Conservation (phyloP, 2,888 invertebrate species). For the Catocala fraxini region DNA sequence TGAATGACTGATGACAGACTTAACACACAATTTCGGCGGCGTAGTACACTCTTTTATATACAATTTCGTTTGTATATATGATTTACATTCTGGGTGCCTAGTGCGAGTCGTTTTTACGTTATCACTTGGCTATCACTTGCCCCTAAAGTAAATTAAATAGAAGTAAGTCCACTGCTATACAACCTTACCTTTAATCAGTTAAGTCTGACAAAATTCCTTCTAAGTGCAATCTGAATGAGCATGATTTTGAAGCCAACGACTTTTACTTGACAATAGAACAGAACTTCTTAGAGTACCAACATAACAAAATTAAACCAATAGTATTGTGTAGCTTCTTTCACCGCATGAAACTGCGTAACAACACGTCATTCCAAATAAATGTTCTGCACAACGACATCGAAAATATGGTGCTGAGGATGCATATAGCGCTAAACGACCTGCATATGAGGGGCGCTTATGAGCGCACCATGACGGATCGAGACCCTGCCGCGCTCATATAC, state of each 20-base stretch:
- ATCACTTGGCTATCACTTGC: too few relatives aligned
- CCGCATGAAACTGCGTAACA: slow-evolving; percentile 76
- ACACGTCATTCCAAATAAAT: slow-evolving; percentile 66
- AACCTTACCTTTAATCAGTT: too few relatives aligned
- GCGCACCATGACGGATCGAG: slow-evolving; percentile 50
- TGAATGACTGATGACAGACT: not conserved
- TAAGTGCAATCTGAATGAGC: too few relatives aligned
- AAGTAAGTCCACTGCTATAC: too few relatives aligned
- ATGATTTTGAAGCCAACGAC: too few relatives aligned
- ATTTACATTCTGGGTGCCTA: too few relatives aligned
- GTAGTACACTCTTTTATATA: not conserved
- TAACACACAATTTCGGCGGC: not conserved
- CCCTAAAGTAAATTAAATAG: too few relatives aligned
- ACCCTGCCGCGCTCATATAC: slow-evolving; percentile 61
- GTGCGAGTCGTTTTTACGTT: too few relatives aligned
- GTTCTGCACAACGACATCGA: slow-evolving; percentile 60
- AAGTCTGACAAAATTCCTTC: too few relatives aligned
- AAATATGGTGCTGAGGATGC: slow-evolving; percentile 57
- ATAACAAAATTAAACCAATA: too few relatives aligned
- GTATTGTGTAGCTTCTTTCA: slow-evolving; percentile 69
- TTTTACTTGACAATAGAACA: too few relatives aligned
- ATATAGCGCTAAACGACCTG: slow-evolving; percentile 67
- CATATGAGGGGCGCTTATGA: slow-evolving; percentile 73
- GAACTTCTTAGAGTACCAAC: too few relatives aligned
- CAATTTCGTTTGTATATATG: not conserved